A percentile compares a stretch with the other conserved stretches of the same genome.
Evolutionary conservation across 2,113 vertebrate species (phyloP).

Genomic region (Addax nasomaculatus): DNA sequence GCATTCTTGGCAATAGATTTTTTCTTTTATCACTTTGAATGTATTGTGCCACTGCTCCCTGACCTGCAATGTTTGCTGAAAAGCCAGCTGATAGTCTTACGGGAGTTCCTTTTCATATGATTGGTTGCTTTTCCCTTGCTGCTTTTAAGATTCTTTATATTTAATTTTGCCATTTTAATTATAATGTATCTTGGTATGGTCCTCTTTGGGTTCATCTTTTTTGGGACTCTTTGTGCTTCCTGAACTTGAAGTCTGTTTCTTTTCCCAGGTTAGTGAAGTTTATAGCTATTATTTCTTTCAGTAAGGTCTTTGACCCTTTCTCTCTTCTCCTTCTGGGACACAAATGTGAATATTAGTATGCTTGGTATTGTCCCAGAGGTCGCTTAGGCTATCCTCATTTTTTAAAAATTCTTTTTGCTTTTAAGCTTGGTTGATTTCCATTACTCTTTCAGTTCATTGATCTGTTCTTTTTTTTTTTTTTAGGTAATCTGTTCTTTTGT

Average conservation of each 20-base stretch:
- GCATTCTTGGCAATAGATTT: background rate
- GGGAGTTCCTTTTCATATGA: background rate
- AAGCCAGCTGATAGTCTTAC: background rate
- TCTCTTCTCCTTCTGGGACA: background rate
- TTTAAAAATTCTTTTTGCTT: background rate
- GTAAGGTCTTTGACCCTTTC: background rate
- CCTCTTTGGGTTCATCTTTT: background rate
- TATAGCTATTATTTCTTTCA: background rate
- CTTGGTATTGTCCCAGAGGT: background rate
- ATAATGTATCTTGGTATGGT: background rate
- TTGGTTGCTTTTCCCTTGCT: background rate
- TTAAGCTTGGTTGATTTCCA: background rate
- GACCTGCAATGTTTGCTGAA: background rate
- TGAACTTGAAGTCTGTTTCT: background rate
- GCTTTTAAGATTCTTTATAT: background rate
- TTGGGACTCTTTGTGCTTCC: background rate
- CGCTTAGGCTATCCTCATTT: background rate
- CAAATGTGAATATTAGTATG: background rate
- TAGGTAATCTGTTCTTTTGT: background rate
- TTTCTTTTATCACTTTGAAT: background rate
- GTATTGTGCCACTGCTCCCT: background rate
- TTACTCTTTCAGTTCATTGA: background rate
- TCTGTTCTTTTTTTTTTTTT: background rate
- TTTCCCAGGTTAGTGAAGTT: background rate
- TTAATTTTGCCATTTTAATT: background rate